Conservation (phyloP, 2,113 vertebrate genomes). For the Otocyon megalotis region DNA sequence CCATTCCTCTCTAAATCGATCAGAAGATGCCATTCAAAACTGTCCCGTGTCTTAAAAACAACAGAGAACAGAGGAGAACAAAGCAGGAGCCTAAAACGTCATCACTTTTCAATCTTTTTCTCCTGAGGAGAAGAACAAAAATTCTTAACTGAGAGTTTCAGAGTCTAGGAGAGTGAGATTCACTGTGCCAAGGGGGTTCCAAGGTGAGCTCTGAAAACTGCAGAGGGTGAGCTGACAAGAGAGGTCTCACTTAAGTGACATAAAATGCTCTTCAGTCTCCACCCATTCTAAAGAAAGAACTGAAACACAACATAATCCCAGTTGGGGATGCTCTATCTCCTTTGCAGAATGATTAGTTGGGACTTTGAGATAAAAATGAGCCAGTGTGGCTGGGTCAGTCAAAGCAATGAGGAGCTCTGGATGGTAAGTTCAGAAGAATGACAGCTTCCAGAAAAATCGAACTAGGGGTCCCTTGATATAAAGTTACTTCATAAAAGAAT, state of each 20-base stretch:
- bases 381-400: conserved; percentile 40
- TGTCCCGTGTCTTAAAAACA: neutral
- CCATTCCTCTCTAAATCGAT: neutral
- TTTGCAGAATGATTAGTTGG: conserved; percentile 77
- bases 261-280: conserved; percentile 78
- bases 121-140: conserved; percentile 2
- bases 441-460: conserved; percentile 52
- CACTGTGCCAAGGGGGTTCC: neutral
- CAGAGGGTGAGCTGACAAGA: conserved; percentile 83
- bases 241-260: conserved; percentile 86
- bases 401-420: conserved; percentile 53
- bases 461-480: neutral
- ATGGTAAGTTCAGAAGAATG: conserved; percentile 34
- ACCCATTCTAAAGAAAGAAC: conserved; percentile 78
- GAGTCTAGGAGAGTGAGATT: neutral
- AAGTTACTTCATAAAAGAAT: conserved; percentile 24
- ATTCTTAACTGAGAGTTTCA: neutral
- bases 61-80: neutral
- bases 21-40: conserved; percentile 18
- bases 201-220: conserved; percentile 57
- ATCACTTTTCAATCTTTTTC: neutral
- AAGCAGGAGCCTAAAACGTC: neutral
- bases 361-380: conserved; percentile 57
- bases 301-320: conserved; percentile 83
- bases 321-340: conserved; percentile 73